Percentiles rank a stretch among this genome's conserved stretches.
These are phyloP conservation scores for Notocelia uddmanniana DNA, from an alignment of 2,888 invertebrate species.

Conservation along the genomic window DNA sequence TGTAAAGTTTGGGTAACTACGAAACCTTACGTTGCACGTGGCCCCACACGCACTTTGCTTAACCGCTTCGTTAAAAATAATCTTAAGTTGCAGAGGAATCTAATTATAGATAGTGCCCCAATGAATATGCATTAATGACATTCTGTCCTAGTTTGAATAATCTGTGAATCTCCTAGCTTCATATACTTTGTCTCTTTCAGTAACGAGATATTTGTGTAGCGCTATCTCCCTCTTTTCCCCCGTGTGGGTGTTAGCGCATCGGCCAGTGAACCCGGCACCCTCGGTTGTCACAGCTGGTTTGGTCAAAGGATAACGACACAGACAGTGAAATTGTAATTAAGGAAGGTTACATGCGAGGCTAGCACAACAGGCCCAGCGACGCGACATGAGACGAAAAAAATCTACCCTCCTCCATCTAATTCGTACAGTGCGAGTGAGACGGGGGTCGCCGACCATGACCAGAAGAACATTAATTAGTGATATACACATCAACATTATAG, in stretches of 20 bases:
- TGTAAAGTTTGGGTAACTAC: too few species aligned
- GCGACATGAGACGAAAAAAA: too few species aligned
- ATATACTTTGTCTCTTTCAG: slow-evolving; percentile 5
- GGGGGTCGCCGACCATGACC: too few species aligned
- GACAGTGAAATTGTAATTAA: slow-evolving; percentile 35
- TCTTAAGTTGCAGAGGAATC: too few species aligned
- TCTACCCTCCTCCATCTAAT: too few species aligned
- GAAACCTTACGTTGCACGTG: too few species aligned
- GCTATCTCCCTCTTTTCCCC: slow-evolving; percentile 18
- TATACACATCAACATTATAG: too few species aligned
- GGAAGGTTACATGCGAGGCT: not conserved
- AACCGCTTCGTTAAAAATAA: not conserved
- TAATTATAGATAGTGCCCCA: too few species aligned
- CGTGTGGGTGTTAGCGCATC: slow-evolving; percentile 52
- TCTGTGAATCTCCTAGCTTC: not conserved
- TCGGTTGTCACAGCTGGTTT: slow-evolving; percentile 68
- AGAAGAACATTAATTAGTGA: too few species aligned
- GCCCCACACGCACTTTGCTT: too few species aligned
- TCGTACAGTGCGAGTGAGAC: too few species aligned
- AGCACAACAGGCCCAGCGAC: too few species aligned
- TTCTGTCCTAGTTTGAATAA: not conserved
- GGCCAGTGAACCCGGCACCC: slow-evolving; percentile 66
- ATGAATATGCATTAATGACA: not conserved
- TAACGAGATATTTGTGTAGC: slow-evolving; percentile 6
- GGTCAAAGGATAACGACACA: slow-evolving; percentile 59